Evolutionary conservation across 2,113 vertebrate genomes (phyloP).

Genomic region (Sander vitreus): DNA sequence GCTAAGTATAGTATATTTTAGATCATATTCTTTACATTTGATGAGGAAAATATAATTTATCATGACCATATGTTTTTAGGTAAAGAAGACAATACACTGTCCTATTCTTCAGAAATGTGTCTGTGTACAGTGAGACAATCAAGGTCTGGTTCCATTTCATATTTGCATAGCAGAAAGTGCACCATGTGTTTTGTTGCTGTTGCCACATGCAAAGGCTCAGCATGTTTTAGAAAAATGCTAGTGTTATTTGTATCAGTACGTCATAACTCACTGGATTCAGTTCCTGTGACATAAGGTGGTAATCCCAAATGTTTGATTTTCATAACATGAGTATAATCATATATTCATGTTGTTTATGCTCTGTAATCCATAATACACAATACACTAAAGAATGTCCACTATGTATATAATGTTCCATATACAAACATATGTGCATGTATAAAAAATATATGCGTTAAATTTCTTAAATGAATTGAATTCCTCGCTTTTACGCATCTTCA

Average conservation of each 20-base stretch:
- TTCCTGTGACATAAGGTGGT: constrained; percentile 42
- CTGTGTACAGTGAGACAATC: constrained; percentile 73
- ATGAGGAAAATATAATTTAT: constrained; percentile 6
- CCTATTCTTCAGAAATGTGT: constrained; percentile 62
- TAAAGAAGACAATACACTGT: constrained; percentile 47
- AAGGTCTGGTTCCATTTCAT: constrained; percentile 71
- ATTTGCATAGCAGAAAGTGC: constrained; percentile 66
- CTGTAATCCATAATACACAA: constrained; percentile 12
- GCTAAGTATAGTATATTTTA: neutral
- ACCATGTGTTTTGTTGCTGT: constrained; percentile 58
- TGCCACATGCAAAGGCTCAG: constrained; percentile 42
- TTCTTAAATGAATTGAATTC: neutral
- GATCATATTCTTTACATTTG: neutral
- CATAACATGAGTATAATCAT: constrained; percentile 40
- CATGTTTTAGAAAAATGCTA: constrained; percentile 30
- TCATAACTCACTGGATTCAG: constrained; percentile 39
- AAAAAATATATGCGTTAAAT: constrained; percentile 1
- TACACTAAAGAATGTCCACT: constrained; percentile 8
- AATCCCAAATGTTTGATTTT: constrained; percentile 55
- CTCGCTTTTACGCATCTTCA: constrained; percentile 31
- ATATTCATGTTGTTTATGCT: constrained; percentile 47
- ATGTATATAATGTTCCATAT: neutral
- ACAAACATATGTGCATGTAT: neutral
- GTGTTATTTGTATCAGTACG: constrained; percentile 31
- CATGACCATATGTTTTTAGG: neutral